Percentiles rank a stretch among this genome's conserved stretches.
phyloP scores from a whole-genome alignment of 2,113 vertebrate genomes.

The Eidolon helvum region DNA sequence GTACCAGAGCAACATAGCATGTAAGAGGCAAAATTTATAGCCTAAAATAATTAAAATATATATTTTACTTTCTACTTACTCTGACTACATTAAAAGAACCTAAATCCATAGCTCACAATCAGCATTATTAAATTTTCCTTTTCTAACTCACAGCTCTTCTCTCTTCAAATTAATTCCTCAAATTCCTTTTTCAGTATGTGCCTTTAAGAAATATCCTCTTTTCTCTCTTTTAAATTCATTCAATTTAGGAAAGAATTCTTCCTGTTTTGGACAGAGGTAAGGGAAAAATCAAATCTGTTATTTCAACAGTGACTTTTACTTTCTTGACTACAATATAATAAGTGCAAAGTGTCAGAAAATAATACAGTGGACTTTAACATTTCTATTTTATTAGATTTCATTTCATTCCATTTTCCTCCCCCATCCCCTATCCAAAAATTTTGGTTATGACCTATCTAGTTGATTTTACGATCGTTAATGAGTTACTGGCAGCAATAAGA shows the following conservation, averaged over 20 bases:
- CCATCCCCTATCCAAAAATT: neutral
- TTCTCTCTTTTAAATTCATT: neutral
- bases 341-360: neutral
- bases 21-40: neutral
- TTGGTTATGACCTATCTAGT: neutral
- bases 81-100: neutral
- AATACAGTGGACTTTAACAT: neutral
- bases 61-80: slow-evolving; percentile 12
- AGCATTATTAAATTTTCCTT: neutral
- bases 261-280: neutral
- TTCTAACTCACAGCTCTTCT: neutral
- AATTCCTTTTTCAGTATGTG: neutral
- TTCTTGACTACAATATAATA: neutral
- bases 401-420: neutral
- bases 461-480: neutral
- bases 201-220: neutral
- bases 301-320: neutral
- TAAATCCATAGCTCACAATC: neutral
- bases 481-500: neutral
- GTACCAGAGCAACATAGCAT: neutral
- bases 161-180: neutral
- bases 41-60: neutral
- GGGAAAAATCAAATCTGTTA: neutral
- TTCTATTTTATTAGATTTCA: neutral
- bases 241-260: slow-evolving; percentile 13